Evolutionary conservation across 2,888 invertebrate genomes (phyloP), one percentile per base, ranked within the genome.

Genomic region (Heteromyza rotundicornis): DNA sequence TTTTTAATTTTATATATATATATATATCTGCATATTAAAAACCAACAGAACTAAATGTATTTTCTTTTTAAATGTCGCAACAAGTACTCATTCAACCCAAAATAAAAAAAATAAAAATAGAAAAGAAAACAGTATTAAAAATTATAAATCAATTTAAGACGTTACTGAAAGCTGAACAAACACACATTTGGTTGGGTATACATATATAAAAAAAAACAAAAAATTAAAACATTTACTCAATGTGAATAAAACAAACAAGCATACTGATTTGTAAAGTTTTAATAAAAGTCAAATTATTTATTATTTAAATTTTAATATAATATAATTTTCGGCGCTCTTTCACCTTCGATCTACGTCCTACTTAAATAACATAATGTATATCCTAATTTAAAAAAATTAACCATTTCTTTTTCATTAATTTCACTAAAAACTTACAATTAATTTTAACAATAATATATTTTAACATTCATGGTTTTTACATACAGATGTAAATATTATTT

Each of bases 341-440:
- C n/a, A 19, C 47, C 47, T 47, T 47, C 17, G 47, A 47, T 19
- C 17, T 20, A 20, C 47, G 17, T 14, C 47, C 40, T n/a, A 40
- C 47, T 47, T 47, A 47, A 47, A 47, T 47, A 47, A 47, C 47
- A 19, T 47, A 20, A 47, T 47, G 17, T 52, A 69, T 24, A 56
- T 57, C 27, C 64, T 68, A 68, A 65, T 65, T 71, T 71, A 74
- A 73, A 72, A 74, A 72, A 47, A 47, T 47, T 73, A 74, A 71
- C 73, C 70, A 73, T 65, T 61, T n/a, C n/a, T n/a, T 51, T n/a
- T 57, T 62, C 57, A 53, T 55, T 62, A 62, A 55, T 62, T 73
- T 72, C 73, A 75, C 74, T 75, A 75, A 76, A 75, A 75, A 75
- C 75, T 75, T 75, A 76, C 73, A 71, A 53, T 59, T 65, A 74